Base-by-base conservation (phyloP, 64 coral and sea anemone species). In the Actinia equina region DNA sequence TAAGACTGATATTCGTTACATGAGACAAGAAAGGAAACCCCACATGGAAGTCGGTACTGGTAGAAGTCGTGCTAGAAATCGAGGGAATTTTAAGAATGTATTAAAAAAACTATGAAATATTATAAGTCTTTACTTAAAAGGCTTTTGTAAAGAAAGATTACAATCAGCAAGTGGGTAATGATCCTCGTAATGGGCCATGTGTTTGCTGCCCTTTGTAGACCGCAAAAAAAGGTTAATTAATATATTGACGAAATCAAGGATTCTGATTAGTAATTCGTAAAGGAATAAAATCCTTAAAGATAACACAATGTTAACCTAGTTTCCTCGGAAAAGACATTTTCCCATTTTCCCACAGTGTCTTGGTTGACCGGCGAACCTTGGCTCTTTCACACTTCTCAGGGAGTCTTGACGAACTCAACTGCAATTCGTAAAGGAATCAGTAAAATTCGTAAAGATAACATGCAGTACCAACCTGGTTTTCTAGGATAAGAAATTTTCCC, bases 131-230 rank as follows among this genome's bases (percentile, higher is more conserved):
- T 74, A 41, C 69, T 30, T 74, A 7, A 23, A 65, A 30, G 13
- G 26, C 16, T 74, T 74, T 74, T 74, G 23, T 74, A 74, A 74
- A 74, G 69, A 74, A 74, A 74, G 69, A 74, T 74, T 30, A 74
- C 26, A 26, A 74, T 74, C 26, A 30, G n/a, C n/a, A 74, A 25
- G 69, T 41, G 69, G 41, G 22, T 74, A 74, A 74, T 74, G 26
- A 74, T 74, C 69, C 23, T 74, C 11, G 69, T 74, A 74, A 74
- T 74, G 23, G 12, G 27, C 69, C 69, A 74, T 74, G 26, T 74
- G 69, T 74, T 74, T 30, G 25, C 25, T 74, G 69, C 69, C 69
- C 69, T 74, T 69, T 74, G 6, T 37, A 41, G 11, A 74, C 69
- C 69, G 25, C 55, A 11, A 74, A 0, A 0, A 30, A 30, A 74